Conservation (phyloP, 1,140 invertebrate genomes). For the Eulimnadia texana region DNA sequence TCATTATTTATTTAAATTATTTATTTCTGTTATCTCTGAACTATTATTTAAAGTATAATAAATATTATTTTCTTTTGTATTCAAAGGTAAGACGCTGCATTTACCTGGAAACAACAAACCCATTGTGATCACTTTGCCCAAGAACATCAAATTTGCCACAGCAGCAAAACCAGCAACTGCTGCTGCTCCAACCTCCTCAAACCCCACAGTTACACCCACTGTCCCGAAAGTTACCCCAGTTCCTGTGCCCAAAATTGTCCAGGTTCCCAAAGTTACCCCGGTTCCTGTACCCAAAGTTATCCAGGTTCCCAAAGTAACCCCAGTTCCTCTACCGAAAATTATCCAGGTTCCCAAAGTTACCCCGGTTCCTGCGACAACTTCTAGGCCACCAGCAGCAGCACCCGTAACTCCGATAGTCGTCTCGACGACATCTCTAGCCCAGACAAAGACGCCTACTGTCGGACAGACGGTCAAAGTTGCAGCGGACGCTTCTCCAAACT, state of each 20-base stretch:
- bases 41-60: background rate
- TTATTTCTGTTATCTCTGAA: background rate
- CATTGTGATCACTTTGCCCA: constrained; percentile 1
- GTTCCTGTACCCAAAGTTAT: too few relatives aligned
- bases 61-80: background rate
- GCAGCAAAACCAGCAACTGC: background rate
- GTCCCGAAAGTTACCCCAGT: background rate
- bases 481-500: background rate
- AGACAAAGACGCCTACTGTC: too few relatives aligned
- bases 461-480: background rate
- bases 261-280: background rate
- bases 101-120: background rate
- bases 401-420: too few relatives aligned
- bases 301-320: background rate
- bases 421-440: too few relatives aligned
- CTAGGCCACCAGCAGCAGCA: too few relatives aligned
- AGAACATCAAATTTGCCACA: background rate
- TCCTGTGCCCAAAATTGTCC: too few relatives aligned
- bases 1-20: background rate
- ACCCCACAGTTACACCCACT: background rate
- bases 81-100: background rate
- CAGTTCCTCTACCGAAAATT: too few relatives aligned
- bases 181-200: background rate
- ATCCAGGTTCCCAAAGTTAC: background rate
- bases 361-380: too few relatives aligned